Conservation (phyloP, 2,797 vertebrate genomes). For the Coccyzus lansbergi region DNA sequence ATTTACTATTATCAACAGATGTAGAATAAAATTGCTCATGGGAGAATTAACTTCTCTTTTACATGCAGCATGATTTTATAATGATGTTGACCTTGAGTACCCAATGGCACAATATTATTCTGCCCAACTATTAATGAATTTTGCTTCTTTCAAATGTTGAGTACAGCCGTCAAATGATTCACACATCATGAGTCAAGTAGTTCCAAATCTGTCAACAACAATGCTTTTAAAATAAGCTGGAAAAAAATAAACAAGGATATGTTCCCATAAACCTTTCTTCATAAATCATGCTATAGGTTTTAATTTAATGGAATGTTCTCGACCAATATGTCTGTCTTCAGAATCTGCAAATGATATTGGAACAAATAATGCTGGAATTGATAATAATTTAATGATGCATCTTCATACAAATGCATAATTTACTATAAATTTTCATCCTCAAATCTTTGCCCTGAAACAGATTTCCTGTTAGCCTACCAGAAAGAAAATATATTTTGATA, state of each 20-base stretch:
- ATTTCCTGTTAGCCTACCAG: background rate
- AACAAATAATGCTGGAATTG: background rate
- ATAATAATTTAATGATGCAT: background rate
- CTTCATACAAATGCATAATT: background rate
- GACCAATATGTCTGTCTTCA: background rate
- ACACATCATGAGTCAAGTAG: background rate
- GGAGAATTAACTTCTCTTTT: background rate
- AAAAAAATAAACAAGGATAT: background rate
- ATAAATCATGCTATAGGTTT: background rate
- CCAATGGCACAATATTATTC: accelerated
- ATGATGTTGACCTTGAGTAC: background rate
- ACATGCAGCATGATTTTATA: accelerated
- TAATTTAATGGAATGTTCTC: background rate
- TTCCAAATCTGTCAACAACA: background rate
- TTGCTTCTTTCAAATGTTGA: background rate
- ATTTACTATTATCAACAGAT: background rate
- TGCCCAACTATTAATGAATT: background rate
- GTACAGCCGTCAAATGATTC: background rate
- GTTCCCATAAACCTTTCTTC: background rate
- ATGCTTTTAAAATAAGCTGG: background rate
- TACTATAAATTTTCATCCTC: background rate
- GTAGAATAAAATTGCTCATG: background rate
- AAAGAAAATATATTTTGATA: background rate
- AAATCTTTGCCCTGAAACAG: background rate
- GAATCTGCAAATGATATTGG: background rate